A percentile compares a stretch with the other conserved stretches of the same genome.
phyloP scores from a whole-genome alignment of 2,113 vertebrate species.

The Irena cyanogastra region DNA sequence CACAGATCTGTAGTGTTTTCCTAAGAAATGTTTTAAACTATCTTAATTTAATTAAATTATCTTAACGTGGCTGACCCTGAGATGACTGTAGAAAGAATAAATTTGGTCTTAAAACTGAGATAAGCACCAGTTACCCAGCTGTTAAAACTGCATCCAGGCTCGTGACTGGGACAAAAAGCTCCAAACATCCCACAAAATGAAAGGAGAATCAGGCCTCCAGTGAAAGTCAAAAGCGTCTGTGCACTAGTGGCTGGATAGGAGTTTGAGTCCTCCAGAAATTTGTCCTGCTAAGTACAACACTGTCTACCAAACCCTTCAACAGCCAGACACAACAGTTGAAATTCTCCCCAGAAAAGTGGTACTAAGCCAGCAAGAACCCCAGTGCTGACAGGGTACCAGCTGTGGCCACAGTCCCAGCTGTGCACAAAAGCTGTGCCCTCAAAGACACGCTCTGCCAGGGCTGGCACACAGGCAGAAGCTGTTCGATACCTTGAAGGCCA shows the following conservation, averaged over 20 bases:
- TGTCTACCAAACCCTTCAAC: neutral
- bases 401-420: neutral
- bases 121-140: neutral
- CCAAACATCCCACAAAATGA: neutral
- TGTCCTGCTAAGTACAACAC: neutral
- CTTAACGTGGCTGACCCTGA: neutral
- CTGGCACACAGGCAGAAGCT: neutral
- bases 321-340: neutral
- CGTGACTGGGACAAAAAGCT: neutral
- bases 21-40: neutral
- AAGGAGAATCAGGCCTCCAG: neutral
- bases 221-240: neutral
- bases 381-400: neutral
- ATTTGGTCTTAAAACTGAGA: neutral
- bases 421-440: neutral
- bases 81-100: neutral
- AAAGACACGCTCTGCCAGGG: accelerated
- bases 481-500: neutral
- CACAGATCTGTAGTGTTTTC: neutral
- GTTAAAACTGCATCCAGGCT: neutral
- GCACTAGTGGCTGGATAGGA: neutral
- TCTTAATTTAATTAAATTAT: neutral
- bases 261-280: neutral
- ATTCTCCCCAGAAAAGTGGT: neutral
- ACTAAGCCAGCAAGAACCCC: neutral